Conservation (phyloP, 2,113 vertebrate species). For the Solea senegalensis region DNA sequence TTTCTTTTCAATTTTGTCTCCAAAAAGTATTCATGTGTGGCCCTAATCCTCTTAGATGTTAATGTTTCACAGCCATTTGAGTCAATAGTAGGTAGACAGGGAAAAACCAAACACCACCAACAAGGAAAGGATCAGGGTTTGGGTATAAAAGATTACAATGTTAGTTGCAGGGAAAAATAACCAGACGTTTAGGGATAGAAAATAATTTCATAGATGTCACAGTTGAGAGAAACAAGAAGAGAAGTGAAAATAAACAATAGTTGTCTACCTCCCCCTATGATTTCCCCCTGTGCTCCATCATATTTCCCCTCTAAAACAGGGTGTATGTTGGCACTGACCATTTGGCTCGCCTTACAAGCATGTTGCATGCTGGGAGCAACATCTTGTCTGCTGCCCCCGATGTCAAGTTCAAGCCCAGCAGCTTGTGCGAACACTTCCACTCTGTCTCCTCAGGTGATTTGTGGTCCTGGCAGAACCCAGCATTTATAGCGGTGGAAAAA, state of each 20-base stretch:
- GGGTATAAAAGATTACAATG: too few species aligned
- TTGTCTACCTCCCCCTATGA: too few species aligned
- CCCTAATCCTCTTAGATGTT: too few species aligned
- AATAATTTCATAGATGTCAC: background rate
- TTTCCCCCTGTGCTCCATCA: background rate
- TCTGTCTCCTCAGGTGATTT: slow-evolving; percentile 50
- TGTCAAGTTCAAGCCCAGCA: slow-evolving; percentile 42
- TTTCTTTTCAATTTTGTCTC: too few species aligned
- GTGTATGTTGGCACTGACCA: background rate
- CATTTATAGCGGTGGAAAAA: slow-evolving; percentile 50
- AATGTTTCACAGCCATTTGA: too few species aligned
- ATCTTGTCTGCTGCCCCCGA: background rate
- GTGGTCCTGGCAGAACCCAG: slow-evolving; percentile 48
- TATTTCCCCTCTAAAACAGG: background rate
- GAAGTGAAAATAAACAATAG: background rate
- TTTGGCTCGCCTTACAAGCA: background rate
- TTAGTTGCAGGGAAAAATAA: background rate
- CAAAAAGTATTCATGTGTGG: too few species aligned
- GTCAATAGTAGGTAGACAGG: too few species aligned
- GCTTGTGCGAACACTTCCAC: slow-evolving; percentile 47
- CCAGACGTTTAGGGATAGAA: background rate
- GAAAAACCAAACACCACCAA: too few species aligned
- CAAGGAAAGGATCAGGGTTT: too few species aligned
- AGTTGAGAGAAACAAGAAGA: background rate
- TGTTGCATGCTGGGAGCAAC: slow-evolving; percentile 27